Evolutionary conservation across 2,888 invertebrate species (phyloP), one percentile per base, ranked within the genome.

Genomic region (Drosophila algonquin): DNA sequence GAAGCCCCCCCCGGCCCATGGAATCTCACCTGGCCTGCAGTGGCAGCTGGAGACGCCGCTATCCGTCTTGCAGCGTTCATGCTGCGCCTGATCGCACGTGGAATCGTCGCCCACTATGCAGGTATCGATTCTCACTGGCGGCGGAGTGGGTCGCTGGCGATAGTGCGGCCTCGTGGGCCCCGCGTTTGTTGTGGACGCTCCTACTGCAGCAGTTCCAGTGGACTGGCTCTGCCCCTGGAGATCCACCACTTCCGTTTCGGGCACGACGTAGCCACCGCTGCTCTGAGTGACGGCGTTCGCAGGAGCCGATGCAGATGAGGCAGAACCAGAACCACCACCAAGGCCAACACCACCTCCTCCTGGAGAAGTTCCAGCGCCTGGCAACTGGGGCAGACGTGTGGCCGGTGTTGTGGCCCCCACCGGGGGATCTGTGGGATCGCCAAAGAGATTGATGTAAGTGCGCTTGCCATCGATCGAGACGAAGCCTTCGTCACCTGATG

Each of bases 21-120:
- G 2, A 12, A 74, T 10, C 86, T 83, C 59, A 92, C 95, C 97
- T 5, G 97, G 96, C 64, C 96, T 93, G 89, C 98, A 98, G 76
- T 97, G 96, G 80, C 98, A 98, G 69, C 97, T 96, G 1, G 97
- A 97, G 1, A 98, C 97, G 1, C 97, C 96, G 70, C 94, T 94
- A 92, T 97, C 97, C 0, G 97, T 98, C 72, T 95, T 94, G 89
- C 98, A 98, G 58, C 95, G 95, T 90, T 98, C 98, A 87, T 97
- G 96, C 90, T 97, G 96, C 0, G 96, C 95, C 62, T 95, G 94
- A 88, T 98, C 97, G 81, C 98, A 98, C 0, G 98, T 98, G 0
- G 96, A 95, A 81, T 97, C 97, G 81, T 98, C 98, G 0, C 98
- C 98, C 0, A 98, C 98, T 21, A 98, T 98, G 86, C 98, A 98